Conservation (phyloP, 2,113 vertebrate species). For the Platycercus adscitus region DNA sequence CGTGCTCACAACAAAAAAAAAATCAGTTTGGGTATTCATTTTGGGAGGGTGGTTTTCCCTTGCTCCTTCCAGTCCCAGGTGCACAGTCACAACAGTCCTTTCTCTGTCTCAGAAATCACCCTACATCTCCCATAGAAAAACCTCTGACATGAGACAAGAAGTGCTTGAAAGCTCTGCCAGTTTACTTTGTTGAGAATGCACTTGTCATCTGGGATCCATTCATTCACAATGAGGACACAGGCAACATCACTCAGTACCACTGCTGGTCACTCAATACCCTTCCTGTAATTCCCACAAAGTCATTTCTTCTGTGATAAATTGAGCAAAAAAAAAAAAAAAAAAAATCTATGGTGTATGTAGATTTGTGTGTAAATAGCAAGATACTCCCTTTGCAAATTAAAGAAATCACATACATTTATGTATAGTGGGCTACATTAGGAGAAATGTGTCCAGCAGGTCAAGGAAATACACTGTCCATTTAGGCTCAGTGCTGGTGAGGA, state of each 20-base stretch:
- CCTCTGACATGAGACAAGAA: background rate
- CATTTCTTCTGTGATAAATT: background rate
- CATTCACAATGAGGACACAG: background rate
- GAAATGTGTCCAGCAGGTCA: background rate
- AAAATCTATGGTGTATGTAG: too few relatives aligned
- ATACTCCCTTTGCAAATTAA: background rate
- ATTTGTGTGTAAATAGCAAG: background rate
- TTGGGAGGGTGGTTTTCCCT: background rate
- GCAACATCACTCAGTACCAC: background rate
- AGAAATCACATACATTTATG: background rate
- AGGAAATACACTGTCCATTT: background rate
- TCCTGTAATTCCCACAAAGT: background rate
- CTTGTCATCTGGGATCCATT: background rate
- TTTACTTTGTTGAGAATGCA: background rate
- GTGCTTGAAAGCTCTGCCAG: background rate
- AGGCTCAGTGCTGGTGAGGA: background rate
- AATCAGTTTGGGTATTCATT: background rate
- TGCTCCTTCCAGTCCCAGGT: background rate
- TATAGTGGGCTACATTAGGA: background rate
- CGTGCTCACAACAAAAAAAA: background rate
- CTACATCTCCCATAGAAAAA: background rate
- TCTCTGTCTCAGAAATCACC: background rate
- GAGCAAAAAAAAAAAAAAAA: background rate
- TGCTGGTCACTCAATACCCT: background rate
- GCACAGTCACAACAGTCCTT: background rate